Evolutionary conservation across 2,888 invertebrate species (phyloP).

Genomic region (Agrotis ipsilon): DNA sequence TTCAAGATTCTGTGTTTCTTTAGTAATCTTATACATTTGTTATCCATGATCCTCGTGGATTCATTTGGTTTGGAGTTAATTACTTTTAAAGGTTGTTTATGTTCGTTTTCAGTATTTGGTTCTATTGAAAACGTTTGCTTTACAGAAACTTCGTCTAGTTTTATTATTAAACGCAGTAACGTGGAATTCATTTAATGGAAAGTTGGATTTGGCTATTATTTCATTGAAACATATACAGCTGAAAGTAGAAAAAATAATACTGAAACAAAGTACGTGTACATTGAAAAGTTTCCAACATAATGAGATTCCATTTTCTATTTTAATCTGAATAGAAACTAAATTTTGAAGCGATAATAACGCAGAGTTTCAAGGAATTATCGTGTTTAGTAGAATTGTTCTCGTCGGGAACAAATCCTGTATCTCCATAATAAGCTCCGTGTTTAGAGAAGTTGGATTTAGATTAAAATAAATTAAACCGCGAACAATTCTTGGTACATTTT

Average conservation of each 20-base stretch:
- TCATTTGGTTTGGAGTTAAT: constrained; percentile 40
- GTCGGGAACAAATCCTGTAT: constrained; percentile 52
- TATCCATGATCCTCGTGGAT: constrained; percentile 43
- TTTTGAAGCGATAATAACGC: constrained; percentile 38
- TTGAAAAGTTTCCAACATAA: not conserved
- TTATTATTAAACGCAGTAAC: not conserved
- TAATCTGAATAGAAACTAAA: constrained; percentile 38
- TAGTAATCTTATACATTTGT: constrained; percentile 73
- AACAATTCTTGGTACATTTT: constrained; percentile 54
- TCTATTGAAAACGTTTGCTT: not conserved
- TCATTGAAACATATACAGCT: not conserved
- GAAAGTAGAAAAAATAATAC: not conserved
- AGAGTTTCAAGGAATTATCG: constrained; percentile 34
- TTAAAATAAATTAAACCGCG: constrained; percentile 61
- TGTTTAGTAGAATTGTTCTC: constrained; percentile 47
- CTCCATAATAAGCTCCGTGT: constrained; percentile 54
- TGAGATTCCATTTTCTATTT: constrained; percentile 22
- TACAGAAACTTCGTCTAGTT: not conserved
- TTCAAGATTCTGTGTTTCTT: constrained; percentile 75
- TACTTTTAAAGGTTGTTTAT: constrained; percentile 17
- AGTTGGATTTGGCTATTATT: not conserved
- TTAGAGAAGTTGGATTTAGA: constrained; percentile 52
- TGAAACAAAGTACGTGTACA: not conserved
- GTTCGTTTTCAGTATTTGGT: constrained; percentile 4
- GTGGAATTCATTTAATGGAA: not conserved